Percentiles rank a stretch among this genome's conserved stretches.
Evolutionary conservation across 2,113 vertebrate species (phyloP).

Genomic region (Ramphastos sulfuratus): DNA sequence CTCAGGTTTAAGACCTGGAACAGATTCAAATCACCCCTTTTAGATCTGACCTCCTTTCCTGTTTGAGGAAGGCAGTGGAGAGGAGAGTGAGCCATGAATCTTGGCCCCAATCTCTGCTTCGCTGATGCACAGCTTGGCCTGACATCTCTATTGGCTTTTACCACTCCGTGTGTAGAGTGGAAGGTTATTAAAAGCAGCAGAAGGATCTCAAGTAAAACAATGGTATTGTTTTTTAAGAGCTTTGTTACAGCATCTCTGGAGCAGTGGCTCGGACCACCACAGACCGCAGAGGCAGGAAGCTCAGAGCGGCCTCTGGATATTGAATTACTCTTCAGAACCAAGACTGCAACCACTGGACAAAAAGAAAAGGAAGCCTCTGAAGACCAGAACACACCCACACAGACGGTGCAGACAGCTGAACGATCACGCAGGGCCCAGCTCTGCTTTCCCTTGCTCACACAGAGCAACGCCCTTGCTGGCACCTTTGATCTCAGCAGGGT

Average conservation of each 20-base stretch:
- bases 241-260: not conserved
- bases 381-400: not conserved
- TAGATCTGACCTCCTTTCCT: conserved; percentile 15
- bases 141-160: not conserved
- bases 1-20: conserved; percentile 34
- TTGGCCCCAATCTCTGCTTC: not conserved
- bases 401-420: not conserved
- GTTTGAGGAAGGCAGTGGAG: not conserved
- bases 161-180: not conserved
- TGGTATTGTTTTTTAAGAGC: conserved; percentile 20
- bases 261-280: not conserved
- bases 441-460: not conserved
- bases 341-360: not conserved
- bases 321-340: not conserved
- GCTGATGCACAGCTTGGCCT: not conserved
- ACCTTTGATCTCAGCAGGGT: not conserved
- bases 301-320: not conserved
- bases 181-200: conserved; percentile 19
- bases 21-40: conserved; percentile 26
- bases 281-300: not conserved
- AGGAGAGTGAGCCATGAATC: conserved; percentile 3
- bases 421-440: not conserved
- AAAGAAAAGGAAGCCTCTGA: not conserved
- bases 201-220: conserved; percentile 23
- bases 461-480: not conserved